Percentiles rank a stretch among this genome's conserved stretches.
phyloP scores from a whole-genome alignment of 2,113 vertebrate species.

The Oceanites oceanicus region DNA sequence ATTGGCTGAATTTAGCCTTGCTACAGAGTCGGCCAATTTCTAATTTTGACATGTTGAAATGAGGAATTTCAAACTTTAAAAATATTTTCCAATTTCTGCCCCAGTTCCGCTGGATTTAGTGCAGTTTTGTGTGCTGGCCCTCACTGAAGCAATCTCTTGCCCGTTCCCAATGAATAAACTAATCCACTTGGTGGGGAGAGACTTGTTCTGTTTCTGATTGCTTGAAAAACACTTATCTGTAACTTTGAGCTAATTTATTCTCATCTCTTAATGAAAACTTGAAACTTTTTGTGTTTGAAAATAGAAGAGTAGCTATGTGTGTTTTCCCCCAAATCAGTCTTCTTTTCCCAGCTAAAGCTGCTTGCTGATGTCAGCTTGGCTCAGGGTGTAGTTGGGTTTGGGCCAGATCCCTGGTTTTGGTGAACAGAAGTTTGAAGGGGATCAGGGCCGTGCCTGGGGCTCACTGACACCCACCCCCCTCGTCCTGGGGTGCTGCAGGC shows the following conservation, averaged over 20 bases:
- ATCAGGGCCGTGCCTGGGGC: neutral
- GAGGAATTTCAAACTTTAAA: neutral
- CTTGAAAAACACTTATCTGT: neutral
- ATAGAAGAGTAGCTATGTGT: neutral
- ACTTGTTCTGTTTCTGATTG: neutral
- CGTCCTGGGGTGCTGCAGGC: conserved; percentile 74
- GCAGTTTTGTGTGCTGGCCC: neutral
- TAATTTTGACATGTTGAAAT: neutral
- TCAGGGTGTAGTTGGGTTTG: neutral
- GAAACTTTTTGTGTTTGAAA: neutral
- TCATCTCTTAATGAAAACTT: neutral
- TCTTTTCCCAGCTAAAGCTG: neutral
- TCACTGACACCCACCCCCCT: neutral
- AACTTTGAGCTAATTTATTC: neutral
- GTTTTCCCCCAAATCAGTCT: neutral
- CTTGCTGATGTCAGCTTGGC: neutral
- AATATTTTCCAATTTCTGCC: neutral
- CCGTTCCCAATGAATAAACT: neutral
- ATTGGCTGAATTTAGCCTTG: neutral
- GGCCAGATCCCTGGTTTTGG: neutral
- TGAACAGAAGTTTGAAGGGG: neutral
- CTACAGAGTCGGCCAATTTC: neutral
- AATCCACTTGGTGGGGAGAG: neutral
- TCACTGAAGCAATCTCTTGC: neutral
- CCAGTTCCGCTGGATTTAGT: neutral